These are phyloP conservation scores for Geotrupes spiniger DNA, from an alignment of 2,888 invertebrate genomes.

Conservation along the genomic window DNA sequence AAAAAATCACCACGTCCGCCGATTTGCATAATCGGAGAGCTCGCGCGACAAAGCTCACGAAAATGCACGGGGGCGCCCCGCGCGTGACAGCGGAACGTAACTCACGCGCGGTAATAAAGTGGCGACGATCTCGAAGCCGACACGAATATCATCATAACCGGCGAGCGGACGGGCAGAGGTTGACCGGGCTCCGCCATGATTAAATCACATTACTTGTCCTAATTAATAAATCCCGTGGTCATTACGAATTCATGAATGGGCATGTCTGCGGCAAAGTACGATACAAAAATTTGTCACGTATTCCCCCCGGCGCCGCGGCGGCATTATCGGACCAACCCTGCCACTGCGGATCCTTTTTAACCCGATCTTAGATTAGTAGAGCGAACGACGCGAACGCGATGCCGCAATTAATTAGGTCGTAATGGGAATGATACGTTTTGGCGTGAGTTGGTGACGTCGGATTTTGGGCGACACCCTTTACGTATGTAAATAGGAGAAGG, in stretches of 20 bases:
- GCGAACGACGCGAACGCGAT: conserved; percentile 17
- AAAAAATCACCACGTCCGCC: no score
- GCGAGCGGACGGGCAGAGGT: neutral
- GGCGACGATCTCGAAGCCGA: neutral
- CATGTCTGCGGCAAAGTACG: conserved; percentile 26
- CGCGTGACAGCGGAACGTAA: conserved; percentile 6
- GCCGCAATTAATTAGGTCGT: conserved; percentile 20
- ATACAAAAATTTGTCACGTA: conserved; percentile 32
- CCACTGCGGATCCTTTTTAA: conserved; percentile 19
- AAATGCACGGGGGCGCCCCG: neutral
- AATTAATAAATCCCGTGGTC: conserved; percentile 36
- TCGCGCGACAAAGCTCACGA: no score
- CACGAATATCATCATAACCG: conserved; percentile 1
- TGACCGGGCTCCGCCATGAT: conserved; percentile 21
- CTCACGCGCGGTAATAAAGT: conserved; percentile 4
- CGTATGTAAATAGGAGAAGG: no score
- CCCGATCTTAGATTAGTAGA: conserved; percentile 15
- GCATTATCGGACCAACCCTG: conserved; percentile 15
- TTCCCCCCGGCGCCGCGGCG: conserved; percentile 2
- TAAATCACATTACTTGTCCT: conserved; percentile 37
- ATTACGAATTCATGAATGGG: conserved; percentile 31
- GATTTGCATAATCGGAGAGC: no score
- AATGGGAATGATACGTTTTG: conserved; percentile 17
- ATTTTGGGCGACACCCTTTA: neutral
- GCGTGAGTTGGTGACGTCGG: conserved; percentile 11